phyloP scores from a whole-genome alignment of 2,888 invertebrate genomes.

The Tuberolachnus salignus region DNA sequence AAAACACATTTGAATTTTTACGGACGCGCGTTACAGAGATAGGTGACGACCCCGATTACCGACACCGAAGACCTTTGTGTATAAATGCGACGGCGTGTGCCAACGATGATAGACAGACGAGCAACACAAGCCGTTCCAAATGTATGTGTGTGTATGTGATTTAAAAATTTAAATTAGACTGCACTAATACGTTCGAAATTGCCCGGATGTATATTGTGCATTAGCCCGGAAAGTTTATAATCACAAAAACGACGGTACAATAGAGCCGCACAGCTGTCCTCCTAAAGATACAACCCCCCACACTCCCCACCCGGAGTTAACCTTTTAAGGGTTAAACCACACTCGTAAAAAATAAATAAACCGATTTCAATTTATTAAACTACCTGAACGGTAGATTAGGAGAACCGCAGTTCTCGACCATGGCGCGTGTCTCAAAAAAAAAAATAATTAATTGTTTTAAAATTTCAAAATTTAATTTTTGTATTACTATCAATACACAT shows the following conservation, averaged over 20 bases:
- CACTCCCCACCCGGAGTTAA: background rate
- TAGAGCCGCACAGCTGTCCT: conserved; percentile 18
- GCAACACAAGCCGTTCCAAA: conserved; percentile 27
- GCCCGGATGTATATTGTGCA: conserved; percentile 48
- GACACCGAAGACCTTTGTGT: too few species aligned
- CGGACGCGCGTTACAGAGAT: too few species aligned
- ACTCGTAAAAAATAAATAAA: background rate
- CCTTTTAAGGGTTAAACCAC: background rate
- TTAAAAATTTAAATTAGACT: conserved; percentile 39
- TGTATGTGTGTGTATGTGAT: background rate
- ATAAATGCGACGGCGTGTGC: too few species aligned
- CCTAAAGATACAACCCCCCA: conserved; percentile 29
- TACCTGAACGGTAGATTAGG: background rate
- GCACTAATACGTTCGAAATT: conserved; percentile 50
- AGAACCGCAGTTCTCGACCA: too few species aligned
- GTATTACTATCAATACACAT: too few species aligned
- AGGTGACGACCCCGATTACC: too few species aligned
- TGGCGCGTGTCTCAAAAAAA: too few species aligned
- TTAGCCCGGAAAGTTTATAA: conserved; percentile 50
- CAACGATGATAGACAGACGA: conserved; percentile 33
- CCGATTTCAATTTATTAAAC: conserved; percentile 28
- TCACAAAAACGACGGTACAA: conserved; percentile 37
- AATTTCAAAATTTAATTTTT: too few species aligned
- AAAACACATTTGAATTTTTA: too few species aligned
- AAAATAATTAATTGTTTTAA: too few species aligned